Conservation (phyloP, 2,797 vertebrate genomes). For the Pelodytes ibericus region DNA sequence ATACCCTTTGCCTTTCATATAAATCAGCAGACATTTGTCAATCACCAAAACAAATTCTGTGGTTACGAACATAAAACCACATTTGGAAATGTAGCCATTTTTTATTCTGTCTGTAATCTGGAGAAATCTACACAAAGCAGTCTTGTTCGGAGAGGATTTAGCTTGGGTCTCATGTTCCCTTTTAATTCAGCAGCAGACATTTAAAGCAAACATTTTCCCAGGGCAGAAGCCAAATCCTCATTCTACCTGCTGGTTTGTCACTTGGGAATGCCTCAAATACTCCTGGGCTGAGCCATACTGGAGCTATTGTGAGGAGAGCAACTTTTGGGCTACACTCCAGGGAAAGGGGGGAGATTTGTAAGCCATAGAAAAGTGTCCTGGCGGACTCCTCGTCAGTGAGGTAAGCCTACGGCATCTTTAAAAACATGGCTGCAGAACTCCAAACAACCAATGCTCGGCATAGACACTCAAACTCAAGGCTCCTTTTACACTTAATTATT, state of each 20-base stretch:
- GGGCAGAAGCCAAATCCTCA: conserved; percentile 67
- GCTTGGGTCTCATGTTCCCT: conserved; percentile 67
- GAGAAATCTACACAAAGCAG: conserved; percentile 67
- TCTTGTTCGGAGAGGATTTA: conserved; percentile 61
- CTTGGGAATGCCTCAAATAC: conserved; percentile 55
- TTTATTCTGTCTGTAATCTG: conserved; percentile 58
- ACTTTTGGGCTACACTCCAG: conserved; percentile 50
- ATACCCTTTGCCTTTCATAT: conserved; percentile 8
- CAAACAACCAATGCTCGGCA: too few species aligned
- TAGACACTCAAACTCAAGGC: too few species aligned
- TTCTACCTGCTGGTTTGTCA: conserved; percentile 61
- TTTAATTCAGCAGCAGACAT: conserved; percentile 64
- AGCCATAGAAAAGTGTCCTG: background rate
- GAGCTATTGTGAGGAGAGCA: conserved; percentile 59
- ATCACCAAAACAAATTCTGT: conserved; percentile 5
- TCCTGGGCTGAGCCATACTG: conserved; percentile 59
- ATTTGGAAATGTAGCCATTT: conserved; percentile 44
- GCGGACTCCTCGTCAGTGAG: background rate
- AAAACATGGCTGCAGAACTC: background rate
- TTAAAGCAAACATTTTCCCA: conserved; percentile 71
- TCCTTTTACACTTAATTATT: too few species aligned
- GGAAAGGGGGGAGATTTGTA: conserved; percentile 47
- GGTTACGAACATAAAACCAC: conserved; percentile 39
- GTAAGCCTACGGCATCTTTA: background rate
- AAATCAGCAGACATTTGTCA: background rate